Percentiles rank a stretch among this genome's conserved stretches.
Conservation (phyloP, 2,113 vertebrate species). For the Panthera leo region DNA sequence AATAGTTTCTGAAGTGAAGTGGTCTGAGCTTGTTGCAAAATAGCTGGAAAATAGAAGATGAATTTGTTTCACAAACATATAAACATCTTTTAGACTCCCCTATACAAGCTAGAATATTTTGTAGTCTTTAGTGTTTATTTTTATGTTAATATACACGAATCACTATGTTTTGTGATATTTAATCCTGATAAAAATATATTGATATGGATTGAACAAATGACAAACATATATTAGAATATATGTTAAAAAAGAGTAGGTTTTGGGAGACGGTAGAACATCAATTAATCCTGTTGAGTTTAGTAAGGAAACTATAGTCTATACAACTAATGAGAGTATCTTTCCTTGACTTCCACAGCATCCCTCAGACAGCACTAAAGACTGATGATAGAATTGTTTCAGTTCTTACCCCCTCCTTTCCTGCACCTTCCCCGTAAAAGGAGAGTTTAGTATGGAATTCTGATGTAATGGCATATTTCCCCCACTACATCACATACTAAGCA, state of each 20-base stretch:
- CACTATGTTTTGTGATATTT: slow-evolving; percentile 13
- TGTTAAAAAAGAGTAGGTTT: background rate
- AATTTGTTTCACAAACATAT: slow-evolving; percentile 36
- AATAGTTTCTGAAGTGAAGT: background rate
- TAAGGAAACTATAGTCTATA: background rate
- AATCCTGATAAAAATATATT: slow-evolving; percentile 14
- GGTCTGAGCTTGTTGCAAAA: background rate
- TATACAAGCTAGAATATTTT: slow-evolving; percentile 26
- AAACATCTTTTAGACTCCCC: background rate
- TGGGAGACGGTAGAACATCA: background rate
- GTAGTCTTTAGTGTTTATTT: slow-evolving; percentile 27
- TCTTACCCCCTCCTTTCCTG: background rate
- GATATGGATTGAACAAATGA: slow-evolving; percentile 19
- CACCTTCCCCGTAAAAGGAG: background rate
- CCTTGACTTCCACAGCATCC: background rate
- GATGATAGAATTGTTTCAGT: background rate
- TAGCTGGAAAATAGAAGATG: background rate
- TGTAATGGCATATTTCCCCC: background rate
- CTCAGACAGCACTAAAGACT: too few relatives aligned
- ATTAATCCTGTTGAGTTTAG: background rate
- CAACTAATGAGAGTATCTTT: background rate
- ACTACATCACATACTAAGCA: background rate
- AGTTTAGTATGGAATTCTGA: background rate
- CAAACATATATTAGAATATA: background rate
- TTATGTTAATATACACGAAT: slow-evolving; percentile 32